phyloP scores from a whole-genome alignment of 2,113 vertebrate genomes.

The Orthochromis malagaraziensis region DNA sequence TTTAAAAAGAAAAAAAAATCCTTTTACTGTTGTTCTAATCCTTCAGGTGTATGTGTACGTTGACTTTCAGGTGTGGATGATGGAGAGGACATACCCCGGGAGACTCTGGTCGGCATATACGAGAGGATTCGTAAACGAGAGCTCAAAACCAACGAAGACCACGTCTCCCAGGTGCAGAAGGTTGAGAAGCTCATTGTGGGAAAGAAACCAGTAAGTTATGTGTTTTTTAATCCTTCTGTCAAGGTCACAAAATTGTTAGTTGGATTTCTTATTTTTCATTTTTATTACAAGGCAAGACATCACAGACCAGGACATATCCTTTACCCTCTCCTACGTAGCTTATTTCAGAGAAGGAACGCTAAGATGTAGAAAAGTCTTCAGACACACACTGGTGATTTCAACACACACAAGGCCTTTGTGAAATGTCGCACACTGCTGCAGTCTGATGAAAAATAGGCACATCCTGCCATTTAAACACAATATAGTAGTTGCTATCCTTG shows the following conservation, averaged over 20 bases:
- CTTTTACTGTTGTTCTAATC: not conserved
- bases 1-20: not conserved
- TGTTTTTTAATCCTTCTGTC: not conserved
- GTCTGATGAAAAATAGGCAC: conserved; percentile 15
- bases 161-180: conserved; percentile 97
- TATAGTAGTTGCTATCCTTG: not conserved
- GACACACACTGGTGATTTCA: not conserved
- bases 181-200: conserved; percentile 98
- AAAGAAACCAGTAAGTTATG: conserved; percentile 88
- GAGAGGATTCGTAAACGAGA: conserved; percentile 96
- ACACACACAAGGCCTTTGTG: conserved; percentile 16
- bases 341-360: not conserved
- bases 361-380: not conserved
- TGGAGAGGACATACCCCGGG: conserved; percentile 92
- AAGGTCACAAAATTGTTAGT: not conserved
- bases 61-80: conserved; percentile 86
- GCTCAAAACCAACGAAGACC: conserved; percentile 95
- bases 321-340: not conserved
- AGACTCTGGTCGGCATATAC: conserved; percentile 92
- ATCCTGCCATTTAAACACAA: not conserved
- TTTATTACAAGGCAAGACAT: not conserved
- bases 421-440: conserved; percentile 23
- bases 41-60: not conserved
- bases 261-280: not conserved
- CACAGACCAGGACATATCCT: not conserved